Evolutionary conservation across 2,113 vertebrate species (phyloP), one percentile per base, ranked within the genome.

Genomic region (Monarcha castaneiventris): DNA sequence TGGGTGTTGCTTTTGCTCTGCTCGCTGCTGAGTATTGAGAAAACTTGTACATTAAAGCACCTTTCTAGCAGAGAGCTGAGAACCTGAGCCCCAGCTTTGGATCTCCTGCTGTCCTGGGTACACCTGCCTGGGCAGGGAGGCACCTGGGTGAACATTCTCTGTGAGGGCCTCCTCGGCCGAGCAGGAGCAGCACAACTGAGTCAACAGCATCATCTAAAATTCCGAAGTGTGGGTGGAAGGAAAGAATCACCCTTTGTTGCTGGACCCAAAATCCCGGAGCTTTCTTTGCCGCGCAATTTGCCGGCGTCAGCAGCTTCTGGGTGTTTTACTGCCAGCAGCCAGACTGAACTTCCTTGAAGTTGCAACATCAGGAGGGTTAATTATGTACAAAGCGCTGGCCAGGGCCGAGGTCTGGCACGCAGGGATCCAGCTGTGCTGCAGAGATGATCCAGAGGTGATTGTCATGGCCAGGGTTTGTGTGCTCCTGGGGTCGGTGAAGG

Each of bases 331-430:
- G 92, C 90, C 96, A 96, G 69, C 88, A 84, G 89, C 82, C 77
- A 1, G 81, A 12, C 39, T 82, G 72, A 95, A 83, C 95, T 95
- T 82, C 94, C 90, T 92, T 92, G 66, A 93, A 93, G 92, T 94
- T 96, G 96, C 94, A 71, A 96, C 96, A 94, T 97, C 85, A 26
- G 90, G 88, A 92, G 93, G 83, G 92, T 97, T 96, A 92, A 96
- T 93, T 46, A 89, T 88, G 90, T 95, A 92, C 93, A 92, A 93
- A 96, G 80, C 10, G 64, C 88, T 96, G 94, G 96, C 92, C 88
- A 23, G 7, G 5, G 90, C 72, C 2, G 90, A 51, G 75, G 72
- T 96, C 94, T 96, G 94, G 93, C 88, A 90, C 12, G 76, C 90
- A 93, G 83, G 54, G 76, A 59, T 94, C 93, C 94, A 96, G 92